Evolutionary conservation across 2,113 vertebrate genomes (phyloP), one percentile per base, ranked within the genome.

Genomic region (Taurulus bubalis): DNA sequence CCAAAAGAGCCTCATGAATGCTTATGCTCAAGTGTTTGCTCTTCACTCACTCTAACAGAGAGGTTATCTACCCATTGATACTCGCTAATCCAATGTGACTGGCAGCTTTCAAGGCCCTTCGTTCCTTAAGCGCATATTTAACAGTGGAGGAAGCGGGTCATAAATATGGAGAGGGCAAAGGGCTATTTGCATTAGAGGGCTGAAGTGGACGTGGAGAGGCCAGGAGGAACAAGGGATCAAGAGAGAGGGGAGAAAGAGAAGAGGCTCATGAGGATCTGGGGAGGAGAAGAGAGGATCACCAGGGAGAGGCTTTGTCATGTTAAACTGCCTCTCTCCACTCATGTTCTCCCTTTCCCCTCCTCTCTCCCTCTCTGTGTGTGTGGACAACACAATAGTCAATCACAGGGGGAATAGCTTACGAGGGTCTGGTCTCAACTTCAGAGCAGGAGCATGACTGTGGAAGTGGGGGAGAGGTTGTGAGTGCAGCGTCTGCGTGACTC

Each of bases 301-400:
- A 62, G 91, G 87, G 91, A 90, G 79, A 34, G 87, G 90, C 91
- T 94, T 94, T 94, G 93, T 94, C 91, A 94, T 93, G 94, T 91
- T 93, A 93, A 94, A 93, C 63, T 6, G 20, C 66, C 74, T 82
- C 87, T 85, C 82, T 88, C 67, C 15, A 72, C 49, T 76, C 85
- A 75, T 83, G 86, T 84, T 85, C 80, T 77, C 77, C 71, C 28
- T 79, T 71, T 67, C 40, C 49, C 49, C 24, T 68, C 65, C 82
- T 62, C 73, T 66, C 68, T 34, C 32, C 34, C 68, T 62, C 82
- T n/a, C 84, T 62, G 59, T 73, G 73, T 84, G 64, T 45, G 78
- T 12, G 85, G 86, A 87, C 53, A 75, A 87, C 85, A 92, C 89
- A 92, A 91, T 90, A 87, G 91, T 86, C 92, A 76, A 90, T 93